A percentile compares a stretch with the other conserved stretches of the same genome.
Conservation (phyloP, 1,140 invertebrate species). For the Ctenoplectra terminalis region DNA sequence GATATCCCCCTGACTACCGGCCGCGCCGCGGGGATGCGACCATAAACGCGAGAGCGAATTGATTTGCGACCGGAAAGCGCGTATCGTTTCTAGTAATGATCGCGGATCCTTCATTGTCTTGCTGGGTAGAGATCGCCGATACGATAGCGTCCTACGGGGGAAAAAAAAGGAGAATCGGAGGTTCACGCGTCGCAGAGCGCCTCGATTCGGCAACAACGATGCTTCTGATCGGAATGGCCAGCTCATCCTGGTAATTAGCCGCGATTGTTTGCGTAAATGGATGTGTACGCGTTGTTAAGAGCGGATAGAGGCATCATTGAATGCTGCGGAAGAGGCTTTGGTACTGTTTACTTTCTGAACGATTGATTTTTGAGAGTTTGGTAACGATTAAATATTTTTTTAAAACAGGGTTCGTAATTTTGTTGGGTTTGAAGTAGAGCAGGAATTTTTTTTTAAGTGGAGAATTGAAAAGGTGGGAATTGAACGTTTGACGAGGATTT, state of each 20-base stretch:
- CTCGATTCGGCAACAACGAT: conserved; percentile 7
- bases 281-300: not conserved
- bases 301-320: not conserved
- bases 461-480: too few species aligned
- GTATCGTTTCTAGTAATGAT: conserved; percentile 81
- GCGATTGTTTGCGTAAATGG: conserved; percentile 9
- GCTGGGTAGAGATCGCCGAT: conserved; percentile 46
- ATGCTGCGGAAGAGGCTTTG: not conserved
- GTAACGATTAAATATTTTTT: too few species aligned
- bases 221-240: conserved; percentile 45
- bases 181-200: conserved; percentile 54
- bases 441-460: too few species aligned
- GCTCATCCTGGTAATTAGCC: conserved; percentile 25
- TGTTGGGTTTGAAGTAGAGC: too few species aligned
- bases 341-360: not conserved
- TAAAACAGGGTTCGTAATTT: too few species aligned
- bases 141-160: conserved; percentile 8
- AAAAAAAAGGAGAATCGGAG: conserved; percentile 30
- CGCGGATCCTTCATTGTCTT: conserved; percentile 72
- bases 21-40: conserved; percentile 77
- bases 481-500: too few species aligned
- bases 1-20: conserved; percentile 75
- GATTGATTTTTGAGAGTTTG: not conserved
- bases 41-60: conserved; percentile 81
- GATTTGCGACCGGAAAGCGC: conserved; percentile 81